phyloP scores from a whole-genome alignment of 2,888 invertebrate genomes.

The Melanargia galathea region DNA sequence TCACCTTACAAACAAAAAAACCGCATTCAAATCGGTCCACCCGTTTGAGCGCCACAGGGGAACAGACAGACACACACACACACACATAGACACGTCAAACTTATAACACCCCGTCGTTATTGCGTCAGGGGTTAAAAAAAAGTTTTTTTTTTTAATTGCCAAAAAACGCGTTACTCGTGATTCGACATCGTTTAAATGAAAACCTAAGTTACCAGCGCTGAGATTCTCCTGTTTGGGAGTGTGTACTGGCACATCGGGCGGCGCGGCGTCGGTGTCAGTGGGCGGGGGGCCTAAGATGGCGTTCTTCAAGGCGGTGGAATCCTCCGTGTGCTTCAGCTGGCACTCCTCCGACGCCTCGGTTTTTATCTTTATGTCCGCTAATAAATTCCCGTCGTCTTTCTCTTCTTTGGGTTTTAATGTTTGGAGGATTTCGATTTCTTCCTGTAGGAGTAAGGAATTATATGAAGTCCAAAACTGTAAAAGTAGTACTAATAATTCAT shows the following conservation, averaged over 20 bases:
- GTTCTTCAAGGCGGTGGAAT: constrained; percentile 73
- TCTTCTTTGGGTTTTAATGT: constrained; percentile 86
- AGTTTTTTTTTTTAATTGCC: too few relatives aligned
- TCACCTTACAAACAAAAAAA: too few relatives aligned
- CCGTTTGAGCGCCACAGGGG: too few relatives aligned
- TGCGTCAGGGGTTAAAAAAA: too few relatives aligned
- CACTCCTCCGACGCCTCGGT: constrained; percentile 60
- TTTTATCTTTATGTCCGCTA: constrained; percentile 59
- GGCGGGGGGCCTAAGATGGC: constrained; percentile 73
- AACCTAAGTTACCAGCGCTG: constrained; percentile 54
- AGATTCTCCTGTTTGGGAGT: constrained; percentile 65
- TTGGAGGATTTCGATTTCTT: constrained; percentile 87
- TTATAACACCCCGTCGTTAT: too few relatives aligned
- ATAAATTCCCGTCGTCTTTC: constrained; percentile 64
- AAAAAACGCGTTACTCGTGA: too few relatives aligned
- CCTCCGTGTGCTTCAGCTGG: constrained; percentile 70
- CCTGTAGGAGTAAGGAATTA: constrained; percentile 64
- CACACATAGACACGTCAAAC: too few relatives aligned
- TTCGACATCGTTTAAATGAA: too few relatives aligned
- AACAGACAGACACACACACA: too few relatives aligned
- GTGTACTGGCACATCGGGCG: constrained; percentile 53
- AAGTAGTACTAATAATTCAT: neutral
- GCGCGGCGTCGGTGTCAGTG: constrained; percentile 54
- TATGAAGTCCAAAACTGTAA: neutral
- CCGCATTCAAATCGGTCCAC: too few relatives aligned